Conservation (phyloP, 2,113 vertebrate species). For the Dendropsophus ebraccatus region DNA sequence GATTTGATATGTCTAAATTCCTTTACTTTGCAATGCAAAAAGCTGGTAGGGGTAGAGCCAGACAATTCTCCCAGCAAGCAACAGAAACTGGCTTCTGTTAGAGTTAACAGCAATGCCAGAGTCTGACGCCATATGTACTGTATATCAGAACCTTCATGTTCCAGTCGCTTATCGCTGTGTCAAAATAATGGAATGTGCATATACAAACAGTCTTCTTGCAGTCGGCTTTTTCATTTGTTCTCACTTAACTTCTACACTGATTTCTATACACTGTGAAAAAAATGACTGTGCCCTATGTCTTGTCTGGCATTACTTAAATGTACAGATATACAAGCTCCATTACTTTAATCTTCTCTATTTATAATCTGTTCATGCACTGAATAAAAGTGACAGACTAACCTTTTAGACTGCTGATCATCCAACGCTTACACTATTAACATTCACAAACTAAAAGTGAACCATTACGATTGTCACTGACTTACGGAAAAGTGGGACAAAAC, state of each 20-base stretch:
- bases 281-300: slow-evolving; percentile 25
- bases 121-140: slow-evolving; percentile 49
- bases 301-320: slow-evolving; percentile 35
- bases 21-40: neutral
- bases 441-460: neutral
- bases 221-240: slow-evolving; percentile 56
- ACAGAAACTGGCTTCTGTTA: slow-evolving; percentile 10
- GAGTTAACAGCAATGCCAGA: slow-evolving; percentile 19
- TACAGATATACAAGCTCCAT: slow-evolving; percentile 16
- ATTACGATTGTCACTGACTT: neutral
- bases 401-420: slow-evolving; percentile 1
- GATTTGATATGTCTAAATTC: neutral
- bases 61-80: slow-evolving; percentile 31
- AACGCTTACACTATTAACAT: neutral
- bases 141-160: slow-evolving; percentile 55
- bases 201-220: slow-evolving; percentile 54
- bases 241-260: slow-evolving; percentile 48
- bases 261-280: slow-evolving; percentile 51
- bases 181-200: slow-evolving; percentile 59
- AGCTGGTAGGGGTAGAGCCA: slow-evolving; percentile 15
- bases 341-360: slow-evolving; percentile 42
- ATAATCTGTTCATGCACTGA: slow-evolving; percentile 25
- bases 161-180: slow-evolving; percentile 55
- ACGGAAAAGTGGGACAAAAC: neutral
- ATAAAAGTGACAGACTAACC: slow-evolving; percentile 7